Conservation (phyloP, 2,888 invertebrate species). For the Andrena trimmerana region DNA sequence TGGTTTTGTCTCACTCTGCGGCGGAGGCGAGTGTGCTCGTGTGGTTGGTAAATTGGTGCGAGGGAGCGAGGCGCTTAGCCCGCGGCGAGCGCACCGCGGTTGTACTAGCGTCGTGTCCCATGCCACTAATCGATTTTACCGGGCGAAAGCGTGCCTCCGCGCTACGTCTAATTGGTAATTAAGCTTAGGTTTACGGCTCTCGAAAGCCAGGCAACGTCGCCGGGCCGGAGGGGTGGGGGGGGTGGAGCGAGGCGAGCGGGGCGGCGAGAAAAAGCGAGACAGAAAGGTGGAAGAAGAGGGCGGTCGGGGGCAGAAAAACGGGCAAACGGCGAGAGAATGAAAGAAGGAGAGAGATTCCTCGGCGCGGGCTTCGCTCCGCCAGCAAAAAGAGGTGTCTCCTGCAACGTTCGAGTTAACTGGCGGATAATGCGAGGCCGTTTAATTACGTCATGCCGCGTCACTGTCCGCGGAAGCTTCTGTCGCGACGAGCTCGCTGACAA, state of each 20-base stretch:
- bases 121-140: constrained; percentile 82
- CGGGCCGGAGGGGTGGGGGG: neutral
- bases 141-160: constrained; percentile 82
- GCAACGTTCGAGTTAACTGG: constrained; percentile 61
- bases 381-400: constrained; percentile 54
- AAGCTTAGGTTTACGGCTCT: constrained; percentile 82
- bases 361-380: constrained; percentile 21
- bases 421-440: constrained; percentile 71
- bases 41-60: constrained; percentile 45
- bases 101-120: constrained; percentile 74
- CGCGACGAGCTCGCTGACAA: neutral
- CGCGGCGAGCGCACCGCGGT: constrained; percentile 41
- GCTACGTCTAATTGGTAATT: constrained; percentile 84
- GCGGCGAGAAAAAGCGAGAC: constrained; percentile 17
- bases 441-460: constrained; percentile 67
- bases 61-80: constrained; percentile 26
- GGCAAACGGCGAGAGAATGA: constrained; percentile 54
- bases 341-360: constrained; percentile 47
- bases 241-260: neutral
- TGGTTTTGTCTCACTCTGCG: too few relatives aligned
- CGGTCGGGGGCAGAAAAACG: constrained; percentile 34
- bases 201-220: constrained; percentile 59
- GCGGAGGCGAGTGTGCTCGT: neutral
- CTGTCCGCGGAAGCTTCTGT: constrained; percentile 18
- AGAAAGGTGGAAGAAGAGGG: constrained; percentile 41